These are phyloP conservation scores for Hylyphantes graminicola DNA, from an alignment of 1,140 invertebrate species.

Conservation along the genomic window DNA sequence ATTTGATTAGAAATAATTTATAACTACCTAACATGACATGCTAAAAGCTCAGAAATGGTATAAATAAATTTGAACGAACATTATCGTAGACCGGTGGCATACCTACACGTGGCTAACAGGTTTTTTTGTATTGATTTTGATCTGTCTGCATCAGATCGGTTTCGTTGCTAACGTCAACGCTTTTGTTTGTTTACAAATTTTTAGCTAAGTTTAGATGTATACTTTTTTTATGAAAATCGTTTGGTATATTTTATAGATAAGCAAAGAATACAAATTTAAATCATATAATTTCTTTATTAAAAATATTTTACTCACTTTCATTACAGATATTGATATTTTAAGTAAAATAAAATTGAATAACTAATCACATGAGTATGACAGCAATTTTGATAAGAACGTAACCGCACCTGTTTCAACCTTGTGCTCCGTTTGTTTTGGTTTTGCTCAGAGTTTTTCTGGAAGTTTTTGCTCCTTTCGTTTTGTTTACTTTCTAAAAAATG, in stretches of 20 bases:
- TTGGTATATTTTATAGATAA: too few relatives aligned
- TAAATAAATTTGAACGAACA: not conserved
- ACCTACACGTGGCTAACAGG: slow-evolving; percentile 36
- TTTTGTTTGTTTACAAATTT: slow-evolving; percentile 25
- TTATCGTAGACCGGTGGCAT: slow-evolving; percentile 23
- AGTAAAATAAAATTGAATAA: not conserved
- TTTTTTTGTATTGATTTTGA: not conserved
- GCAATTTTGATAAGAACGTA: slow-evolving; percentile 6
- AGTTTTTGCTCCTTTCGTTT: not conserved
- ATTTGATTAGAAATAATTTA: not conserved
- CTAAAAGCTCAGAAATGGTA: not conserved
- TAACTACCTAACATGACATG: not conserved
- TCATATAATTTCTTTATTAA: too few relatives aligned
- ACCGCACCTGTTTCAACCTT: slow-evolving; percentile 46
- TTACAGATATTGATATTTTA: not conserved
- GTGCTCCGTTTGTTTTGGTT: slow-evolving; percentile 12
- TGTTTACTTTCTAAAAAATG: not conserved
- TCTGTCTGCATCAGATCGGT: not conserved
- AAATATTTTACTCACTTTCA: not conserved
- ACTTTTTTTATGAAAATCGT: too few relatives aligned
- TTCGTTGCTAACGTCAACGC: slow-evolving; percentile 51
- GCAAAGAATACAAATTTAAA: too few relatives aligned
- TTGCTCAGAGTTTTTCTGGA: not conserved
- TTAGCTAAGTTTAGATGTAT: not conserved
- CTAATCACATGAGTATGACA: not conserved